Conservation (phyloP, 2,888 invertebrate genomes). For the Lagria hirta region DNA sequence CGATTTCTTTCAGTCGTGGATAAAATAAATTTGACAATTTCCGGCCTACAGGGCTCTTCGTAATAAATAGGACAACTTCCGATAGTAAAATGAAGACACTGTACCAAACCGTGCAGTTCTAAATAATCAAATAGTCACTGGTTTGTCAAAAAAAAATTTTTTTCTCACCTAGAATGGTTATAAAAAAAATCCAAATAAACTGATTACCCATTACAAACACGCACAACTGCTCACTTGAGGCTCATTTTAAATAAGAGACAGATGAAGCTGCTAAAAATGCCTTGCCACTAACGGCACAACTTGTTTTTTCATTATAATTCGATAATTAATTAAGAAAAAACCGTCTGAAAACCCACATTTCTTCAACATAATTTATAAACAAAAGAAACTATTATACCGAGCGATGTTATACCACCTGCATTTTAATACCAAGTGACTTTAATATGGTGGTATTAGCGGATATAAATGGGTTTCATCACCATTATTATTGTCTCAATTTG, state of each 20-base stretch:
- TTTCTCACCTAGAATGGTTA: constrained; percentile 7
- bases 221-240: constrained; percentile 1
- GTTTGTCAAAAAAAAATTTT: neutral
- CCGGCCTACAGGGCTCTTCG: constrained; percentile 49
- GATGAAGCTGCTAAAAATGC: neutral
- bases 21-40: constrained; percentile 48
- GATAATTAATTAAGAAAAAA: constrained; percentile 5
- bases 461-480: no score
- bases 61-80: constrained; percentile 46
- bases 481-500: no score
- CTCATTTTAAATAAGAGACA: constrained; percentile 1
- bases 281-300: constrained; percentile 13
- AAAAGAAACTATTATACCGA: no score
- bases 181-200: neutral
- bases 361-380: no score
- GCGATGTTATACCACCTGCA: no score
- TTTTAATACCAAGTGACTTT: no score
- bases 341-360: no score
- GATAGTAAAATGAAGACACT: constrained; percentile 24
- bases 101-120: neutral
- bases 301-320: constrained; percentile 10
- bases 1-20: constrained; percentile 35
- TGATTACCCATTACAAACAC: constrained; percentile 5
- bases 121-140: no score
- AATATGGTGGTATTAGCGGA: no score